A percentile compares a stretch with the other conserved stretches of the same genome.
These are phyloP conservation scores for Formicarius rufipectus DNA, from an alignment of 2,113 vertebrate genomes.

Conservation along the genomic window DNA sequence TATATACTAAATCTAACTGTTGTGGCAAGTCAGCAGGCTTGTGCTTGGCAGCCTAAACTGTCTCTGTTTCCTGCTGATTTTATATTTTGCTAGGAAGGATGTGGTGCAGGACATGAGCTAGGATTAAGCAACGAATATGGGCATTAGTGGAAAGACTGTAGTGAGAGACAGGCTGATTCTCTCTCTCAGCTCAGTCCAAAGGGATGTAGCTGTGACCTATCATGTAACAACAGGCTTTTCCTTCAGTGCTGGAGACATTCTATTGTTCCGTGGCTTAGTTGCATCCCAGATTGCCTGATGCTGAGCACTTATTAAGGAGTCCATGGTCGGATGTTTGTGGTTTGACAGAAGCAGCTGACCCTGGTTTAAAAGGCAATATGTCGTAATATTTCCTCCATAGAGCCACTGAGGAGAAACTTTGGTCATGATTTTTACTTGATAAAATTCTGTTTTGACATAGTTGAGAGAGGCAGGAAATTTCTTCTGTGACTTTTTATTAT, in stretches of 20 bases:
- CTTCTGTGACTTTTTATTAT: not conserved
- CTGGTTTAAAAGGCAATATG: not conserved
- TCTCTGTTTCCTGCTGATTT: slow-evolving; percentile 64
- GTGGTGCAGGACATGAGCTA: not conserved
- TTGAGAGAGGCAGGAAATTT: not conserved
- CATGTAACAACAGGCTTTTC: not conserved
- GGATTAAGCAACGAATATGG: not conserved
- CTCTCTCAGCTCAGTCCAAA: not conserved
- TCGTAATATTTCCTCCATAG: not conserved
- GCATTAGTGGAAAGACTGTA: not conserved
- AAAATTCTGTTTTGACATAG: not conserved
- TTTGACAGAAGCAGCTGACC: not conserved
- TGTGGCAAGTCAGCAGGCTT: not conserved
- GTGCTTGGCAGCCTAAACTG: not conserved
- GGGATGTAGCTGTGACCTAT: not conserved
- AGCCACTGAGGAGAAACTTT: not conserved
- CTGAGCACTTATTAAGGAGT: not conserved
- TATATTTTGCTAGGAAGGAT: slow-evolving; percentile 7
- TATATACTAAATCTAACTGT: not conserved
- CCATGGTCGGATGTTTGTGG: not conserved
- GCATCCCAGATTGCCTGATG: not conserved
- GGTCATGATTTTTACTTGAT: not conserved
- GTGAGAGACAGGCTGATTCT: not conserved
- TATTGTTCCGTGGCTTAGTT: not conserved
- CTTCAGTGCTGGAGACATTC: not conserved